Percentiles rank a stretch among this genome's conserved stretches.
These are phyloP conservation scores for Lasioglossum vierecki DNA, from an alignment of 2,888 invertebrate genomes.

Conservation along the genomic window DNA sequence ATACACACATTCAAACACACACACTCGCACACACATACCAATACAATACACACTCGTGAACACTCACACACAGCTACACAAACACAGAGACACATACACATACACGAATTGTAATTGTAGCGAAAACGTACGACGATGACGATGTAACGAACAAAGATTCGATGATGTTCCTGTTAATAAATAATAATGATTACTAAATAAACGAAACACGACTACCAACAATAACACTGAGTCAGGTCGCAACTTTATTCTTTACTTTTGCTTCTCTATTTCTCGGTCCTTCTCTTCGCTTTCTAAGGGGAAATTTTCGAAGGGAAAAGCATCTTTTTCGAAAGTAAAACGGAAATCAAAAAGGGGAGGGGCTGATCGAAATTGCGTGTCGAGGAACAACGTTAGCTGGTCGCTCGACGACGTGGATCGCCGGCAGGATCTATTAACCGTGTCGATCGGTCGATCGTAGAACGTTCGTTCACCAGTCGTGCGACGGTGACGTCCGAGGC, in stretches of 20 bases:
- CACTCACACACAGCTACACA: not conserved
- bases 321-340: not conserved
- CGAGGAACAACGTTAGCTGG: not conserved
- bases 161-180: conserved; percentile 84
- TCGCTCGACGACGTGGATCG: not conserved
- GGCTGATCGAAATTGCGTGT: not conserved
- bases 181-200: conserved; percentile 77
- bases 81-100: not conserved
- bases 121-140: conserved; percentile 63
- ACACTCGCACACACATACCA: conserved; percentile 21
- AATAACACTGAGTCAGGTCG: conserved; percentile 75
- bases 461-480: conserved; percentile 25
- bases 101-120: conserved; percentile 51
- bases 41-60: conserved; percentile 8
- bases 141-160: conserved; percentile 81
- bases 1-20: conserved; percentile 36
- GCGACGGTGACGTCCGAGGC: conserved; percentile 26
- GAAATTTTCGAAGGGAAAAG: not conserved
- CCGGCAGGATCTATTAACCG: not conserved
- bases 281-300: not conserved
- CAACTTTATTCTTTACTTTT: conserved; percentile 19
- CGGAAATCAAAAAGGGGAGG: not conserved
- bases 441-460: conserved; percentile 33
- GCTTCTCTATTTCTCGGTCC: conserved; percentile 44
- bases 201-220: conserved; percentile 74